phyloP scores from a whole-genome alignment of 2,113 vertebrate genomes.

The Psittacus erithacus region DNA sequence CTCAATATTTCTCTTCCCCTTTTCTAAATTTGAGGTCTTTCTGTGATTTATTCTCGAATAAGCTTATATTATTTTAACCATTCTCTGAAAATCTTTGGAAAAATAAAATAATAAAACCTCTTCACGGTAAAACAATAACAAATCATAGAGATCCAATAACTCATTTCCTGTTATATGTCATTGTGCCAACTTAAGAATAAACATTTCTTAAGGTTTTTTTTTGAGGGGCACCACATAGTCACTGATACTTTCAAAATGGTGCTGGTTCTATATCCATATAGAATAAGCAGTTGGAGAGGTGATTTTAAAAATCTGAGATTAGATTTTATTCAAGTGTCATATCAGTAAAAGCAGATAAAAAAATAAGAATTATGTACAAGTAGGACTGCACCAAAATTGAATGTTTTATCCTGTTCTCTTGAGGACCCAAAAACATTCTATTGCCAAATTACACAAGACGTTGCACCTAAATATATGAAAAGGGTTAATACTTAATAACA shows the following conservation, averaged over 20 bases:
- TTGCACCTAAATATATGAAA: not conserved
- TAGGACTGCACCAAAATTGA: not conserved
- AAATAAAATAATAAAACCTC: not conserved
- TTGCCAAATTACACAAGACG: not conserved
- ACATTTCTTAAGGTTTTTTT: not conserved
- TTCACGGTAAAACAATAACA: not conserved
- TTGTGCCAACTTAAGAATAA: not conserved
- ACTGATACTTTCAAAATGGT: not conserved
- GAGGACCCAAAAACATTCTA: not conserved
- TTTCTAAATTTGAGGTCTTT: not conserved
- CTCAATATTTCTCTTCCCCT: not conserved
- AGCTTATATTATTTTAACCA: fast-evolving
- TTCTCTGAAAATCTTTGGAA: not conserved
- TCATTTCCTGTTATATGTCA: not conserved
- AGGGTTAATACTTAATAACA: not conserved
- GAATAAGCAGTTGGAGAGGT: not conserved
- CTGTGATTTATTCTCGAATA: not conserved
- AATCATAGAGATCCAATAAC: not conserved
- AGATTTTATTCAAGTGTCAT: not conserved
- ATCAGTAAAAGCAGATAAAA: not conserved
- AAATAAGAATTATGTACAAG: not conserved
- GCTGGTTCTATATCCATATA: not conserved
- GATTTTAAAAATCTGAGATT: not conserved
- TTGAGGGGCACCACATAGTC: not conserved
- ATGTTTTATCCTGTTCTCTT: not conserved